Evolutionary conservation across 2,113 vertebrate species (phyloP), one percentile per base, ranked within the genome.

Genomic region (Thinocorus orbignyianus): DNA sequence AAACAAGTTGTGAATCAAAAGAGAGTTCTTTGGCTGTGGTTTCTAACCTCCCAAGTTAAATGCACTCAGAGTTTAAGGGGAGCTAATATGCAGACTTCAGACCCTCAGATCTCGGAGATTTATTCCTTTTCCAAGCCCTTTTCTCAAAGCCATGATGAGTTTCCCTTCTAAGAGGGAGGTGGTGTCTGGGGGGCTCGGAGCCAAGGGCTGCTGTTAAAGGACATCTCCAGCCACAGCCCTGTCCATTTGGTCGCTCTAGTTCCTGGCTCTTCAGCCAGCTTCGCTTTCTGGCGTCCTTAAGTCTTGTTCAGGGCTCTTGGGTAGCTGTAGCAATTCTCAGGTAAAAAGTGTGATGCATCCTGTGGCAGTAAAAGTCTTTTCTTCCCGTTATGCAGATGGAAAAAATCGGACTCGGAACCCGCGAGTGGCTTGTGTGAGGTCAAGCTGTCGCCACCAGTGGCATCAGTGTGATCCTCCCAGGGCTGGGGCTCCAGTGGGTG

Each of bases 1-100:
- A 97, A 97, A 97, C 96, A 97, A 96, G 96, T 97, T 96, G 93
- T 93, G 97, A 96, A 97, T 97, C 97, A 97, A 97, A 94, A 95
- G 95, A 90, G 81, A 90, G 77, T 87, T 94, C 92, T 97, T 92
- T 97, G 96, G 97, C 96, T 95, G 92, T 54, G 64, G 91, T 91
- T 93, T 93, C 83, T 61, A 95, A 97, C 91, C 96, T 96, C 96
- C 96, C 96, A 96, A 94, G 96, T 95, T 87, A 94, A 97, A 95
- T n/a, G 94, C 90, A 70, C 71, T 94, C 74, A 35, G 90, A 89
- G 76, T 95, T 97, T 94, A 87, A 95, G 85, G 91, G 62, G 92
- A 97, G 93, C 68, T 94, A 94, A 95, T 66, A 81, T 76, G 77
- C 72, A 96, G 94, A 41, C 70, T 96, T 86, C 79, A 73, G 0